A percentile compares a stretch with the other conserved stretches of the same genome.
phyloP scores from a whole-genome alignment of 2,888 invertebrate genomes.

The Dicyrtomina minuta region DNA sequence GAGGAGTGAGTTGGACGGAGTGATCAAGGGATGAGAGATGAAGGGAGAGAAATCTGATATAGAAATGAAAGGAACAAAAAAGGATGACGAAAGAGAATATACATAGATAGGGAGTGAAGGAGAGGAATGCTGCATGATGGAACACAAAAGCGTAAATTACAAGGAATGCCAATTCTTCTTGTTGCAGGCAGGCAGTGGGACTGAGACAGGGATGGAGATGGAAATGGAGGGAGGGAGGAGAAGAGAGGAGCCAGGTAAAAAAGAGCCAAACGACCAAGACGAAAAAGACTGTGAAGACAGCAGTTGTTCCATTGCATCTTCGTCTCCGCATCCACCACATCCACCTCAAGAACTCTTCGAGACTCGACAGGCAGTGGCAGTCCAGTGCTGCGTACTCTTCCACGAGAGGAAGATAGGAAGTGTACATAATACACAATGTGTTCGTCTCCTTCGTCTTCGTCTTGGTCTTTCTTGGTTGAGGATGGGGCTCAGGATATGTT shows the following conservation, averaged over 20 bases:
- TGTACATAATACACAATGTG: neutral
- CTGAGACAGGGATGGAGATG: slow-evolving; percentile 11
- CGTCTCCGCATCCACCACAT: no score
- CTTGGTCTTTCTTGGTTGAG: neutral
- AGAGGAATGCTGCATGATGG: slow-evolving; percentile 29
- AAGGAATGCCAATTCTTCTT: slow-evolving; percentile 33
- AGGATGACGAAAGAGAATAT: slow-evolving; percentile 27
- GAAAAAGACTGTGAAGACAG: slow-evolving; percentile 18
- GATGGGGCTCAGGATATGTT: slow-evolving; percentile 7
- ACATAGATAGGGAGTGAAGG: neutral
- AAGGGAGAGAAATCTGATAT: neutral
- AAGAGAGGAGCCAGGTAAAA: slow-evolving; percentile 6
- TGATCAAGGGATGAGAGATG: slow-evolving; percentile 12
- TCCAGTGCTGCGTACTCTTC: no score
- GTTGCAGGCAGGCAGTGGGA: slow-evolving; percentile 14
- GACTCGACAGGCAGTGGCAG: no score
- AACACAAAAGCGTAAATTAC: slow-evolving; percentile 28
- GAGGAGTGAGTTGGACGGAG: neutral
- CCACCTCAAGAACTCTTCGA: no score
- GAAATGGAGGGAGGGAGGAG: slow-evolving; percentile 10
- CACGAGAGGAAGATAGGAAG: neutral
- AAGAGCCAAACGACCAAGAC: no score
- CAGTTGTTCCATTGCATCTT: slow-evolving; percentile 26
- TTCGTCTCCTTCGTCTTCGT: neutral
- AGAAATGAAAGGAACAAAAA: slow-evolving; percentile 20